Conservation (phyloP, 2,888 invertebrate species). For the Pharmacophagus antenor region DNA sequence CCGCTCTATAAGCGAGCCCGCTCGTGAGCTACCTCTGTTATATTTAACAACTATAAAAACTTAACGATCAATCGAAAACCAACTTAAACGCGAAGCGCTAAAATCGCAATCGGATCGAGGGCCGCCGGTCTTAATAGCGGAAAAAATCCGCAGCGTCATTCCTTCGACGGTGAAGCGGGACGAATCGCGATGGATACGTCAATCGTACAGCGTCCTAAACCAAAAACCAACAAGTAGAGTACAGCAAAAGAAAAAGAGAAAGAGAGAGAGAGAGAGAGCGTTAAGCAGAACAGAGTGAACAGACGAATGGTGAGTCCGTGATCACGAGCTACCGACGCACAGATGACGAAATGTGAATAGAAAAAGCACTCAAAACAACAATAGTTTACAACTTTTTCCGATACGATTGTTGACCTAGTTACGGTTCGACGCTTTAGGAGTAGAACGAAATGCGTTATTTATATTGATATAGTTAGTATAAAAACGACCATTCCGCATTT, state of each 20-base stretch:
- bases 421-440: slow-evolving; percentile 12
- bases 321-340: slow-evolving; percentile 37
- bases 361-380: slow-evolving; percentile 11
- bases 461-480: not conserved
- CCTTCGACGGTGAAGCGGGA: slow-evolving; percentile 63
- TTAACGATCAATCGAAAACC: slow-evolving; percentile 5
- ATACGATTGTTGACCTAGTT: slow-evolving; percentile 28
- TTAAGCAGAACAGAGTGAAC: slow-evolving; percentile 38
- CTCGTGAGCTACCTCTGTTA: slow-evolving; percentile 49
- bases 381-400: slow-evolving; percentile 23
- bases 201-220: slow-evolving; percentile 69
- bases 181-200: slow-evolving; percentile 73
- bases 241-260: too few species aligned
- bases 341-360: slow-evolving; percentile 30
- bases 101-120: slow-evolving; percentile 22
- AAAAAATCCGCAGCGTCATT: slow-evolving; percentile 72
- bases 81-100: slow-evolving; percentile 15
- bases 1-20: slow-evolving; percentile 60
- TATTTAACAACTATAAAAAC: slow-evolving; percentile 41
- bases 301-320: slow-evolving; percentile 42
- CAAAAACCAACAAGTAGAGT: slow-evolving; percentile 72
- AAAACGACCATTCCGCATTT: not conserved
- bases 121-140: slow-evolving; percentile 47
- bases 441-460: slow-evolving; percentile 1
- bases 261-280: slow-evolving; percentile 46